These are phyloP conservation scores for Oryctolagus cuniculus DNA, from an alignment of 2,113 vertebrate species.

Conservation along the genomic window DNA sequence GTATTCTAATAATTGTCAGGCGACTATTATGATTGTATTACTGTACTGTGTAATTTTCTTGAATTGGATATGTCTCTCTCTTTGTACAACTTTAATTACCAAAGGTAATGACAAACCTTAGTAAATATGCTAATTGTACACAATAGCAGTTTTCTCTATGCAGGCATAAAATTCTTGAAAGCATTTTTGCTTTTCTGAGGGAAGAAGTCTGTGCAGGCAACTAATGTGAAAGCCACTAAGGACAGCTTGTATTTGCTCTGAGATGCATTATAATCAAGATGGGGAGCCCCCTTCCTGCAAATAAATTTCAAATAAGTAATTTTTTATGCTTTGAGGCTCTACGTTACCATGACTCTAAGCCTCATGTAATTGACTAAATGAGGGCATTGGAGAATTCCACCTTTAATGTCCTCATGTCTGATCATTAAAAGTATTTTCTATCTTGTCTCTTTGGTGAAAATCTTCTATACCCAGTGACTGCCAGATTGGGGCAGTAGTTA, in stretches of 20 bases:
- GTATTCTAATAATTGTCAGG: slow-evolving; percentile 87
- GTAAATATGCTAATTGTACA: slow-evolving; percentile 86
- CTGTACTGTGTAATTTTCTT: slow-evolving; percentile 85
- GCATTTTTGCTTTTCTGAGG: slow-evolving; percentile 77
- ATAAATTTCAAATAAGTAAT: slow-evolving; percentile 57
- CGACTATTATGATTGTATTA: slow-evolving; percentile 86
- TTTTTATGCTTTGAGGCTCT: not conserved
- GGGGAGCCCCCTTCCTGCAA: not conserved
- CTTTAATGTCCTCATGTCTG: not conserved
- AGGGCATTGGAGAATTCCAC: slow-evolving; percentile 15
- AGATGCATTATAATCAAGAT: slow-evolving; percentile 61
- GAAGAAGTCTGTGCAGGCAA: slow-evolving; percentile 28
- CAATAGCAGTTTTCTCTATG: slow-evolving; percentile 83
- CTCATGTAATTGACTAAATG: not conserved
- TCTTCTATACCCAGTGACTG: not conserved
- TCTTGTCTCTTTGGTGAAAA: not conserved
- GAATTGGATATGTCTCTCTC: slow-evolving; percentile 82
- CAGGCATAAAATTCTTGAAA: slow-evolving; percentile 83
- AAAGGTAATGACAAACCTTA: slow-evolving; percentile 87
- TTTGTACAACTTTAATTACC: slow-evolving; percentile 87
- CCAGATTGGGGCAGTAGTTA: not conserved
- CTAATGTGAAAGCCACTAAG: slow-evolving; percentile 4
- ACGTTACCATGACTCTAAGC: not conserved
- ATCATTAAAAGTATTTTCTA: not conserved
- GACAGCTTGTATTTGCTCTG: slow-evolving; percentile 9